Conservation (phyloP, 1,140 invertebrate species). For the Zaprionus lachaisei region DNA sequence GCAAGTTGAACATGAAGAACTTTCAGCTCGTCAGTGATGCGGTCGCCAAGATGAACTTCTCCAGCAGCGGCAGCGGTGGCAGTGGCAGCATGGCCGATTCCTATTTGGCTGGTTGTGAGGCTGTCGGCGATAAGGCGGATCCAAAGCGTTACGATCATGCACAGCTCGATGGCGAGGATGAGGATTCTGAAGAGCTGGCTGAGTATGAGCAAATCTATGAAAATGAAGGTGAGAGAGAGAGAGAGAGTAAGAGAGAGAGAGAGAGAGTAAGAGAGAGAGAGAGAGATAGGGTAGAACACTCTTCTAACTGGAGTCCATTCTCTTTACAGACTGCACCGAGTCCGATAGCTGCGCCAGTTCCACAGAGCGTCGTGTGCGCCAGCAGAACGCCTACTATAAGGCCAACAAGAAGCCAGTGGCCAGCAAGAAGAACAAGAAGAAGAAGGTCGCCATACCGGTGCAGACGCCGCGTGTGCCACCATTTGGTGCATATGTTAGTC, state of each 20-base stretch:
- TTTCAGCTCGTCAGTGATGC: constrained; percentile 95
- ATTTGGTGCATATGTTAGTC: constrained; percentile 84
- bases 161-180: constrained; percentile 92
- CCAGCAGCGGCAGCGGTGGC: constrained; percentile 76
- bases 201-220: constrained; percentile 84
- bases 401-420: constrained; percentile 89
- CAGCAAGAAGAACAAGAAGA: constrained; percentile 92
- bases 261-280: not conserved
- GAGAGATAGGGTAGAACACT: constrained; percentile 40
- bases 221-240: constrained; percentile 84
- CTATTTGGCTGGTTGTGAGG: constrained; percentile 68
- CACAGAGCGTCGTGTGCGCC: constrained; percentile 88
- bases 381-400: constrained; percentile 88
- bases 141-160: constrained; percentile 86
- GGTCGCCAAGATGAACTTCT: constrained; percentile 89
- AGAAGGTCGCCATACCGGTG: constrained; percentile 91
- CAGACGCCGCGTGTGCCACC: constrained; percentile 94
- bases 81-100: constrained; percentile 83
- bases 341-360: constrained; percentile 91
- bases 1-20: constrained; percentile 95
- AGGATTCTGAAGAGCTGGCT: constrained; percentile 85
- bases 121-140: constrained; percentile 60
- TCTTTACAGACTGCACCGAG: constrained; percentile 89
- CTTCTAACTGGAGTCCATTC: constrained; percentile 76
- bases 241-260: not conserved